Base-by-base conservation (phyloP, 2,888 invertebrate genomes). In the Julus scanicus region DNA sequence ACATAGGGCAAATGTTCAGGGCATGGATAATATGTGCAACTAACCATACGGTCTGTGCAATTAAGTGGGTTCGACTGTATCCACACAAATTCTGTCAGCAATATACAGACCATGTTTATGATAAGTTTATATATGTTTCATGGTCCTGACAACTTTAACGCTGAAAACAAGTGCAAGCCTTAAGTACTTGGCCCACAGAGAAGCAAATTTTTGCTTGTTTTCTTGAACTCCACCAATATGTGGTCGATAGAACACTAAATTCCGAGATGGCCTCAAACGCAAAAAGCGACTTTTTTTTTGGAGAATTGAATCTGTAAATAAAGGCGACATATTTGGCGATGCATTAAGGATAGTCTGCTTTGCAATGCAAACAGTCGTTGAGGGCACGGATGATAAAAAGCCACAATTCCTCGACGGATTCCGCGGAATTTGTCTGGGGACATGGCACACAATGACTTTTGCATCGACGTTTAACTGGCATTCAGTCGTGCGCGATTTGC, bases 301-400 rank as follows among this genome's bases (percentile, higher is more conserved):
- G 71, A 71, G 29, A 71, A 71, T 71, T 71, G 71, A 71, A 71
- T 8, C 29, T 20, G 71, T 71, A 71, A 71, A 71, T 29, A 71
- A 29, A 71, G 71, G 71, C 20, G 71, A 71, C 71, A 71, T 71
- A 71, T 71, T 71, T 71, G 71, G 71, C 71, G 71, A 71, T 71
- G 71, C 71, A 71, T 71, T 71, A 71, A 71, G 71, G 71, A 29
- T 9, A 29, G 71, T 6, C 71, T 71, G 71, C 29, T 71, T 71
- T 29, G 71, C 71, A 29, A 71, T 71, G 71, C 71, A 71, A 71
- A 71, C 71, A 71, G 71, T 29, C 71, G 71, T 71, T 71, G 8
- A 29, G 71, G 71, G 71, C 71, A 71, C n/a, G 71, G 71, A 71
- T 29, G 71, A 71, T n/a, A 71, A 71, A 71, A 29, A 71, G 71